phyloP scores from a whole-genome alignment of 1,140 invertebrate genomes.

The Matsumurasca onukii region DNA sequence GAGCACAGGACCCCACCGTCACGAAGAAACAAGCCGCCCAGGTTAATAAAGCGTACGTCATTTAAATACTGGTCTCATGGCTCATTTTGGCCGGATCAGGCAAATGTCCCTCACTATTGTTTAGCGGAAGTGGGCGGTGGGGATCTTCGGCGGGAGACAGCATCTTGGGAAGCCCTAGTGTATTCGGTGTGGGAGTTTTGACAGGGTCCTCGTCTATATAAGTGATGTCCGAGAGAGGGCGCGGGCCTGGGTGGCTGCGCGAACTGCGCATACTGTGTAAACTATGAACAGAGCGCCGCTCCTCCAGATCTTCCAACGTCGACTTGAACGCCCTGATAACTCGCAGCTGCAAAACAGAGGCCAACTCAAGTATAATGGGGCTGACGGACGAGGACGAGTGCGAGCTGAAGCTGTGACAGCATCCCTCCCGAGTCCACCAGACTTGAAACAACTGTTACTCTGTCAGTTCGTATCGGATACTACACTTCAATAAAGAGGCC shows the following conservation, averaged over 20 bases:
- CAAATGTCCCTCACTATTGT: constrained; percentile 43
- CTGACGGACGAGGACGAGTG: neutral
- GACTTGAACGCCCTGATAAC: constrained; percentile 99
- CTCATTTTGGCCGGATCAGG: constrained; percentile 65
- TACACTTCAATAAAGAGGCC: too few relatives aligned
- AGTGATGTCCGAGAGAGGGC: constrained; percentile 84
- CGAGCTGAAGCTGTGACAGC: neutral
- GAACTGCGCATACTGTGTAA: constrained; percentile 91
- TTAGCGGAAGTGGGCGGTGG: constrained; percentile 44
- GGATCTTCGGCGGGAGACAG: constrained; percentile 44
- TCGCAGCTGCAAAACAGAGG: constrained; percentile 92
- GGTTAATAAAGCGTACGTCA: constrained; percentile 25
- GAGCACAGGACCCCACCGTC: neutral
- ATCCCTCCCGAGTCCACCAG: too few relatives aligned
- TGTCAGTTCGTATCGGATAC: too few relatives aligned
- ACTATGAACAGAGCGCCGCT: constrained; percentile 96
- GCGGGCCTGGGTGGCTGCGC: constrained; percentile 74
- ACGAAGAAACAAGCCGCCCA: neutral
- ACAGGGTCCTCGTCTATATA: constrained; percentile 87
- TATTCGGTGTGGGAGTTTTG: constrained; percentile 55
- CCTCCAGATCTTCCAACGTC: constrained; percentile 98
- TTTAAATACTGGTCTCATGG: constrained; percentile 68
- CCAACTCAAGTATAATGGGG: constrained; percentile 28
- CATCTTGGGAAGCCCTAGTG: constrained; percentile 45
- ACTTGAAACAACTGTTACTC: too few relatives aligned